Evolutionary conservation across 2,797 vertebrate species (phyloP), one percentile per base, ranked within the genome.

Genomic region (Stomatorhinus walkeri): DNA sequence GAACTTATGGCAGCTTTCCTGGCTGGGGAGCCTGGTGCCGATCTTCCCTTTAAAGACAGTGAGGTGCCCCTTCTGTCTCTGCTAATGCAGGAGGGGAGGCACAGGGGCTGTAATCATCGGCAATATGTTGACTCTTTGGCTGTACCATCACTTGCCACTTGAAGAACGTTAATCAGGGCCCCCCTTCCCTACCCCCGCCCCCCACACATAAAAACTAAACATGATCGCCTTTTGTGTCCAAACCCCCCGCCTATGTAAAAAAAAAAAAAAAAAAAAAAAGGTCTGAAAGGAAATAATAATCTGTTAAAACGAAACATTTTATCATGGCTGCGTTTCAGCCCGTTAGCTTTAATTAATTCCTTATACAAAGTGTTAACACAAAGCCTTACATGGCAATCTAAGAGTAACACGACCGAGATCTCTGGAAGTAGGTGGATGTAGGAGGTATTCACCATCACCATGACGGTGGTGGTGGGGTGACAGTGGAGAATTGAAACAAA

Each of bases 1-100:
- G 94, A 96, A 96, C 95, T 96, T 96, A 96, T 95, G 95, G 94
- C 95, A 95, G 93, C 94, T 93, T 95, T 95, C 94, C 95, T 95
- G 94, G 94, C 93, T 93, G 94, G 93, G 92, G 93, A 93, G 94
- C 94, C 92, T 93, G 93, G 94, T 94, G 93, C 94, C 95, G 94
- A 94, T 94, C 94, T 94, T 94, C 94, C 94, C 95, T 95, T 95
- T 95, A 95, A 95, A 93, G 94, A 94, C 91, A 89, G 91, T 92
- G 90, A 92, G 92, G 91, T 90, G 91, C 91, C 91, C 92, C 92
- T 93, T 93, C 93, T 93, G 92, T 93, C 92, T 91, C 90, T 90
- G 91, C 88, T 76, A 89, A 90, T 91, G 91, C 85, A 91, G 92
- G 90, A 91, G 90, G 90, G 22, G 56, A 86, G 89, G 40, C 56